Evolutionary conservation across 2,797 vertebrate species (phyloP), one percentile per base, ranked within the genome.

Genomic region (Brotula barbata): DNA sequence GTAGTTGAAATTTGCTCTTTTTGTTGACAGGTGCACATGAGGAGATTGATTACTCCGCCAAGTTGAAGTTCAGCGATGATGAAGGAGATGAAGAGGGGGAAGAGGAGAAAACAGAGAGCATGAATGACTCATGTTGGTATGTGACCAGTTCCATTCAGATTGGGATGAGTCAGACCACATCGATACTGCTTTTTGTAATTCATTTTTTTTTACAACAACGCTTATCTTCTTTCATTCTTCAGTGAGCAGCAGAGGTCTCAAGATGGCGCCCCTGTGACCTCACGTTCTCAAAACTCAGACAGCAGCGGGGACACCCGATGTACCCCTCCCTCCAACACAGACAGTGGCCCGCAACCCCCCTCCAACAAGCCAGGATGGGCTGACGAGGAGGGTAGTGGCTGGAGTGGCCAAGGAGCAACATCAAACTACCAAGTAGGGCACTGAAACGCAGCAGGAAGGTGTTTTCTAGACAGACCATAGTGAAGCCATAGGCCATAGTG

Each of bases 31-130:
- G 95, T 25, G 93, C 95, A 51, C 95, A 97, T n/a, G 95, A 98
- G 85, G 95, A 97, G 88, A 96, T 97, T 1, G 95, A 98, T 85
- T 98, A 98, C 85, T 95, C 94, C 0, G 96, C 96, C 64, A 97
- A 97, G 78, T 89, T 98, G 70, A 96, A 97, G 80, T 98, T 98
- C 90, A 97, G 95, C 3, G 96, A 98, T 43, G 96, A 98, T 78
- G 96, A 98, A 89, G 95, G 94, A 2, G 95, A 94, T 2, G 91
- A 93, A 58, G 95, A 96, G 15, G 93, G 92, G 2, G 93, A 94
- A 16, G 95, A 96, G 40, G 92, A 91, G 62, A 69, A 79, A 65
- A 63, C 69, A 2, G 91, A 91, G 74, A 75, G 63, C 80, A 89
- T 81, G 50, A 90, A 84, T 54, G 91, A 92, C 73, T 81, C 64